Conservation (phyloP, 2,888 invertebrate genomes). For the Tromatobia lineatoria region DNA sequence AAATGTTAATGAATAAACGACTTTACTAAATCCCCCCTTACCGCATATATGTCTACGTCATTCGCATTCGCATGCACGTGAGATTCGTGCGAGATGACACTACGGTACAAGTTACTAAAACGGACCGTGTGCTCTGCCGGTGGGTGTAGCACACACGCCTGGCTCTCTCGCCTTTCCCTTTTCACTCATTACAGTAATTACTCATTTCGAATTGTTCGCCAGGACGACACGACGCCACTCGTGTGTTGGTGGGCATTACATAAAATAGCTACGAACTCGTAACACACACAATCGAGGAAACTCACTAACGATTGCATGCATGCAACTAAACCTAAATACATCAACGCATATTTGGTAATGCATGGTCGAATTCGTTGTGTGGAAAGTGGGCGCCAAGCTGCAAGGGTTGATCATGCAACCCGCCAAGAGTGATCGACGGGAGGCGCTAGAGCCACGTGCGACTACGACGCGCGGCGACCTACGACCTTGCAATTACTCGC, state of each 20-base stretch:
- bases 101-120: conserved; percentile 65
- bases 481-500: conserved; percentile 70
- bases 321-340: background rate
- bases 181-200: conserved; percentile 76
- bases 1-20: conserved; percentile 53
- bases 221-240: conserved; percentile 42
- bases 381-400: background rate
- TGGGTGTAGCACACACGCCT: conserved; percentile 60
- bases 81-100: conserved; percentile 50
- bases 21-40: background rate
- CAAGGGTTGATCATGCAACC: conserved; percentile 44
- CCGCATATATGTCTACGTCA: background rate
- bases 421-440: conserved; percentile 21
- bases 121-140: conserved; percentile 48
- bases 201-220: conserved; percentile 73
- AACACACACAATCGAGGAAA: conserved; percentile 41
- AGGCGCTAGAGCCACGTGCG: conserved; percentile 44
- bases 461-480: conserved; percentile 63
- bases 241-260: conserved; percentile 34
- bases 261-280: conserved; percentile 41
- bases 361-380: conserved; percentile 33
- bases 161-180: conserved; percentile 72
- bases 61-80: conserved; percentile 23
- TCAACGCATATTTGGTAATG: conserved; percentile 47
- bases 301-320: conserved; percentile 36